A percentile compares a stretch with the other conserved stretches of the same genome.
Evolutionary conservation across 2,113 vertebrate species (phyloP).

Genomic region (Heteronetta atricapilla): DNA sequence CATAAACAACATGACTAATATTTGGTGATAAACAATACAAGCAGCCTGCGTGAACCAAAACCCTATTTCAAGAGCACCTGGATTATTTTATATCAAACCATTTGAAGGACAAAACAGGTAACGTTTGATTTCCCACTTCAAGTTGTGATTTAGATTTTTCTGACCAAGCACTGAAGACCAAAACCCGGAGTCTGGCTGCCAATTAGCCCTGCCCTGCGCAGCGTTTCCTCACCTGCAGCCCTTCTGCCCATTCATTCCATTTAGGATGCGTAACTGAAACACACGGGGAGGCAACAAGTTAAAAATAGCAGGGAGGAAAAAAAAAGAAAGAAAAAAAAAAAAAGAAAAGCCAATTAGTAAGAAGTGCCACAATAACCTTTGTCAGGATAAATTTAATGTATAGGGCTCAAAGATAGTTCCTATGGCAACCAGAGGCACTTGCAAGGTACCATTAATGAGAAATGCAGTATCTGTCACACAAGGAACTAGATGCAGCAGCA

Average conservation of each 20-base stretch:
- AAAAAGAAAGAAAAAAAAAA: neutral
- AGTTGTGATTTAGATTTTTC: neutral
- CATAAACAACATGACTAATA: conserved; percentile 18
- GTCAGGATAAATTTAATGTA: conserved; percentile 71
- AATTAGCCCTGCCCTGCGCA: neutral
- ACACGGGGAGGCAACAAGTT: neutral
- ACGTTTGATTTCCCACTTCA: neutral
- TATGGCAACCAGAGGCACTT: conserved; percentile 63
- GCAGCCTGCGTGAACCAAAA: neutral
- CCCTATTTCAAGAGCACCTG: neutral
- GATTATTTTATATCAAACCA: neutral
- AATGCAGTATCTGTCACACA: conserved; percentile 63
- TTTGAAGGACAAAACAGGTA: neutral
- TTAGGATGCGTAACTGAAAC: conserved; percentile 22
- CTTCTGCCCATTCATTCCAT: neutral
- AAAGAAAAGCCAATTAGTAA: conserved; percentile 55
- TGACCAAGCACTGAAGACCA: neutral
- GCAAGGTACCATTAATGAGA: conserved; percentile 69
- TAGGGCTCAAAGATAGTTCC: conserved; percentile 65
- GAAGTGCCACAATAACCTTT: conserved; percentile 73
- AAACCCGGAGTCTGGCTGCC: neutral
- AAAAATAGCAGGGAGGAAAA: conserved; percentile 53
- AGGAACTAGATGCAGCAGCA: conserved; percentile 33
- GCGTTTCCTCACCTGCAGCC: neutral
- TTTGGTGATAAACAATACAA: neutral